Percentiles rank a stretch among this genome's conserved stretches.
phyloP scores from a whole-genome alignment of 1,140 invertebrate genomes.

The Trachymyrmex cornetzi region DNA sequence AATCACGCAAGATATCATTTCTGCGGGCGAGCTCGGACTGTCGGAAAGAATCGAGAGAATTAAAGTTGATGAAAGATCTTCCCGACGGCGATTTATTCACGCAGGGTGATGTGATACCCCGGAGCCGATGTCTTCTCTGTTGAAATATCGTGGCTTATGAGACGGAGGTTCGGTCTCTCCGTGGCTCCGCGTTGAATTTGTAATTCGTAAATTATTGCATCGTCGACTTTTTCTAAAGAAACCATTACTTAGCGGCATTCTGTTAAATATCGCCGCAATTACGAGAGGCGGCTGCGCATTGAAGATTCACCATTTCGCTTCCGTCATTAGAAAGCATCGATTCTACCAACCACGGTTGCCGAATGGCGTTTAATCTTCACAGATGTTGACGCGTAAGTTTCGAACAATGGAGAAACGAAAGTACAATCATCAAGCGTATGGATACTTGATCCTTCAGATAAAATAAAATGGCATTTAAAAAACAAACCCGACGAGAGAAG shows the following conservation, averaged over 20 bases:
- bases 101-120: slow-evolving; percentile 71
- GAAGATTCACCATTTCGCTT: slow-evolving; percentile 34
- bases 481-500: neutral
- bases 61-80: slow-evolving; percentile 78
- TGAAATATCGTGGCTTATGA: slow-evolving; percentile 77
- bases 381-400: slow-evolving; percentile 37
- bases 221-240: slow-evolving; percentile 71
- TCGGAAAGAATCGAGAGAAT: slow-evolving; percentile 72
- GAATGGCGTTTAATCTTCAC: slow-evolving; percentile 37
- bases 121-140: slow-evolving; percentile 60
- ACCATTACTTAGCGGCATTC: slow-evolving; percentile 70
- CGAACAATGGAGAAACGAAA: slow-evolving; percentile 40
- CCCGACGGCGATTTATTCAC: slow-evolving; percentile 76
- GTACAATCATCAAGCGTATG: slow-evolving; percentile 28
- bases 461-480: neutral
- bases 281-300: slow-evolving; percentile 40
- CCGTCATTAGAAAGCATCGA: slow-evolving; percentile 64
- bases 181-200: slow-evolving; percentile 73
- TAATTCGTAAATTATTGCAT: slow-evolving; percentile 76
- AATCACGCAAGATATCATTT: slow-evolving; percentile 72
- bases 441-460: neutral
- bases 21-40: slow-evolving; percentile 32
- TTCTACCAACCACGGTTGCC: slow-evolving; percentile 37
- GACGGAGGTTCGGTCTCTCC: slow-evolving; percentile 49
- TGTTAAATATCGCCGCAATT: slow-evolving; percentile 74